These are phyloP conservation scores for Indri indri DNA, from an alignment of 2,113 vertebrate species.

Conservation along the genomic window DNA sequence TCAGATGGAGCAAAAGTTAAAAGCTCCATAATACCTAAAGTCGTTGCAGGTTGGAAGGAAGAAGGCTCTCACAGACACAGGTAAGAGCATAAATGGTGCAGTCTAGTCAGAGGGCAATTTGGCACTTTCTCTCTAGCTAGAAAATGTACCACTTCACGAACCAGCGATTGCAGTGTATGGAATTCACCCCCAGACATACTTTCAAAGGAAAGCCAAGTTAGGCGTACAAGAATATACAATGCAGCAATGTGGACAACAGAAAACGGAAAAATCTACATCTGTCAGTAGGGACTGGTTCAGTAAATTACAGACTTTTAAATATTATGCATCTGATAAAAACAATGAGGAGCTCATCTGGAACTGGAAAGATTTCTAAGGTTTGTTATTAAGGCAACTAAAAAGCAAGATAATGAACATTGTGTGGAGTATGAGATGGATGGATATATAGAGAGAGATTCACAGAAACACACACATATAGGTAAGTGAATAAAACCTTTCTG, in stretches of 20 bases:
- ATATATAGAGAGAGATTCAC: background rate
- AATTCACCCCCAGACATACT: background rate
- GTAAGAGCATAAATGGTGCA: background rate
- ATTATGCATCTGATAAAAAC: conserved; percentile 15
- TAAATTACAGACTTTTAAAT: conserved; percentile 20
- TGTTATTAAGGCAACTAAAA: conserved; percentile 46
- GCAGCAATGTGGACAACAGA: background rate
- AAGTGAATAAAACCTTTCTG: conserved; percentile 22
- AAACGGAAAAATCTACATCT: background rate
- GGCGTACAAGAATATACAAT: background rate
- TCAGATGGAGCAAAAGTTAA: conserved; percentile 28
- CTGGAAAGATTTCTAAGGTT: conserved; percentile 16
- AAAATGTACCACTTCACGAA: conserved; percentile 27
- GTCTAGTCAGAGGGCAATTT: background rate
- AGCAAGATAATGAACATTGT: conserved; percentile 11
- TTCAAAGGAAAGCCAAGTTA: conserved; percentile 31
- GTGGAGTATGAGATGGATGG: background rate
- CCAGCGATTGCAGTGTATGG: background rate
- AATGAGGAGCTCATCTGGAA: conserved; percentile 17
- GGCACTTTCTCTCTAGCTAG: background rate
- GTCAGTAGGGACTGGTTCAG: background rate
- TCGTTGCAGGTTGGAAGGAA: background rate
- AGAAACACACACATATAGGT: background rate
- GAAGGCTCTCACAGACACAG: background rate
- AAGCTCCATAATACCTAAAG: background rate